Evolutionary conservation across 2,797 vertebrate genomes (phyloP).

Genomic region (Enteromius mattozi): DNA sequence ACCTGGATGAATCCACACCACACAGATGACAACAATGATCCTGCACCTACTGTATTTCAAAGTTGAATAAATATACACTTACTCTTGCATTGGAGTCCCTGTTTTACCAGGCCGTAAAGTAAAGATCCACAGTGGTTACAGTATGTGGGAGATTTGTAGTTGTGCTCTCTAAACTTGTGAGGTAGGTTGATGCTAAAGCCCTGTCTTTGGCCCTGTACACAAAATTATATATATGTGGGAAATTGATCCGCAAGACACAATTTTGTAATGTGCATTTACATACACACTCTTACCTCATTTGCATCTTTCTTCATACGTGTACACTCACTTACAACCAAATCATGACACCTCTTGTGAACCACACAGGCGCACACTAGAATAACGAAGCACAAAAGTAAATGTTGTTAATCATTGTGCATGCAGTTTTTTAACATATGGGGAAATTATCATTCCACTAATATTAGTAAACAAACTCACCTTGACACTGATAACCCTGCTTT

Average conservation of each 20-base stretch:
- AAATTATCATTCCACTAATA: not conserved
- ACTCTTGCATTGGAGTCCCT: constrained; percentile 98
- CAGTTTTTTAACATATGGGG: not conserved
- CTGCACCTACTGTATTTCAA: not conserved
- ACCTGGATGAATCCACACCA: constrained; percentile 72
- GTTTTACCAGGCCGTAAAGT: constrained; percentile 91
- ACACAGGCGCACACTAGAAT: constrained; percentile 93
- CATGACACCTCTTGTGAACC: constrained; percentile 96
- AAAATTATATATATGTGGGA: not conserved
- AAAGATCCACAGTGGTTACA: constrained; percentile 97
- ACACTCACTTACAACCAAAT: constrained; percentile 92
- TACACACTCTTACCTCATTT: constrained; percentile 65
- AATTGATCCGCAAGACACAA: not conserved
- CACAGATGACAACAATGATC: not conserved
- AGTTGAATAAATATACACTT: constrained; percentile 60
- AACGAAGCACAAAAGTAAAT: not conserved
- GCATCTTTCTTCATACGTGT: constrained; percentile 87
- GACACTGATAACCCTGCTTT: constrained; percentile 98
- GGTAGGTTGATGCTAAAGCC: constrained; percentile 97
- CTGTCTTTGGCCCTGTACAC: constrained; percentile 81
- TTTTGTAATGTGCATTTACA: not conserved
- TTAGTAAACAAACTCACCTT: constrained; percentile 81
- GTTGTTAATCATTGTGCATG: not conserved
- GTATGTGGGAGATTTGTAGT: constrained; percentile 94
- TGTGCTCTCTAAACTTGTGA: constrained; percentile 92